Evolutionary conservation across 2,888 invertebrate genomes (phyloP), one percentile per base, ranked within the genome.

Genomic region (Ditylenchus weischeri): DNA sequence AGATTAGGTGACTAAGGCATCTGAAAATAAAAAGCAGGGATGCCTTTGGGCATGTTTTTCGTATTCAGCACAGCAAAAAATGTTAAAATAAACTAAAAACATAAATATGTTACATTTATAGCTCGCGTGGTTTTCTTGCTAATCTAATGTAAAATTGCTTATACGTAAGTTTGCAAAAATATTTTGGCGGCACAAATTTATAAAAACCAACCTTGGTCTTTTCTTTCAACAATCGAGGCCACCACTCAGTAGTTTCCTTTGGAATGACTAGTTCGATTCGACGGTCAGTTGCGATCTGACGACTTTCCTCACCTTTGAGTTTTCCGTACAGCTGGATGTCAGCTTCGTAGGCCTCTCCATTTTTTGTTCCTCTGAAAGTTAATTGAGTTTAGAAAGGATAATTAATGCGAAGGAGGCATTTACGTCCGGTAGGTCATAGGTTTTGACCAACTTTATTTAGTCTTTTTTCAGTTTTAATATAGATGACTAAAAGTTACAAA

Each of bases 321-420:
- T 90, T 88, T 84, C 89, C 89, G 81, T 88, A 90, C 76, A 96
- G 87, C 74, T 90, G 89, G 84, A 96, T 89, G 75, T 90, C 90
- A 72, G 93, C 88, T 87, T 93, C 93, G 84, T 93, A 90, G 79
- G 88, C 86, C 78, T 90, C 89, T 19, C 51, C 69, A n/a, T 62
- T 67, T 8, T 65, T 73, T 7, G 70, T 71, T 23, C 93, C 93
- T 86, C 85, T 86, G 77, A 69, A 83, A 79, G 74, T 47, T 78
- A 79, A 51, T 10, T 13, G 15, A 8, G 54, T 54, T 11, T 23
- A 18, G 5, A 5, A 19, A 50, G 50, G 50, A 50, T 19, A 50
- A 50, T 2, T 29, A 29, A 29, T 29, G 29, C 29, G 5, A 29
- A 29, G 29, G 29, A 29, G 29, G 29, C 29, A 29, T 29, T 29